Percentiles rank a stretch among this genome's conserved stretches.
Evolutionary conservation across 2,888 invertebrate genomes (phyloP).

Genomic region (Cylloceria caligata): DNA sequence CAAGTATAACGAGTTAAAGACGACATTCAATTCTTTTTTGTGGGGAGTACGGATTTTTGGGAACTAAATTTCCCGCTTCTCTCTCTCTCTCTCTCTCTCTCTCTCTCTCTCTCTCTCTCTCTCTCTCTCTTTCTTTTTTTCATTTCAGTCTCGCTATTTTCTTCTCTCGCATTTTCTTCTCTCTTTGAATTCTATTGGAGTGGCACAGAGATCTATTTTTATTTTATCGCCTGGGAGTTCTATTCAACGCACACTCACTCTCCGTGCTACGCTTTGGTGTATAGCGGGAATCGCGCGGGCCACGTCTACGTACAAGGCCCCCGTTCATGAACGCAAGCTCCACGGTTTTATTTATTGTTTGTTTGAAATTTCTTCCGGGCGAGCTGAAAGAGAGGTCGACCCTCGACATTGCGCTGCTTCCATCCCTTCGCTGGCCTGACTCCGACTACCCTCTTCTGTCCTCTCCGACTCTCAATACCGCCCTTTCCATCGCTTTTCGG

Average conservation of each 20-base stretch:
- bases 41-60: conserved; percentile 23
- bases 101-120: neutral
- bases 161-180: conserved; percentile 31
- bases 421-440: neutral
- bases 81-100: conserved; percentile 3
- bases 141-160: conserved; percentile 8
- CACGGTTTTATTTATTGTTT: conserved; percentile 74
- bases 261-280: neutral
- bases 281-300: neutral
- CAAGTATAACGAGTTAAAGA: conserved; percentile 38
- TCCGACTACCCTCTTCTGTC: conserved; percentile 29
- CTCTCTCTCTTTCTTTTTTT: conserved; percentile 6
- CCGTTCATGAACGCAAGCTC: conserved; percentile 51
- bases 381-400: conserved; percentile 63
- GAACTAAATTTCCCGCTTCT: conserved; percentile 50
- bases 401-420: conserved; percentile 43
- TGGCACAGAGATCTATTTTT: conserved; percentile 62
- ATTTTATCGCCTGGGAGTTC: conserved; percentile 62
- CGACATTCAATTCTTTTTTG: conserved; percentile 50
- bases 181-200: conserved; percentile 58
- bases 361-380: conserved; percentile 73
- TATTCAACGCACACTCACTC: conserved; percentile 59
- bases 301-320: conserved; percentile 16
- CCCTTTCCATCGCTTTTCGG: conserved; percentile 48
- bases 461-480: conserved; percentile 36